phyloP scores from a whole-genome alignment of 2,113 vertebrate genomes.

The Dicaeum eximium region DNA sequence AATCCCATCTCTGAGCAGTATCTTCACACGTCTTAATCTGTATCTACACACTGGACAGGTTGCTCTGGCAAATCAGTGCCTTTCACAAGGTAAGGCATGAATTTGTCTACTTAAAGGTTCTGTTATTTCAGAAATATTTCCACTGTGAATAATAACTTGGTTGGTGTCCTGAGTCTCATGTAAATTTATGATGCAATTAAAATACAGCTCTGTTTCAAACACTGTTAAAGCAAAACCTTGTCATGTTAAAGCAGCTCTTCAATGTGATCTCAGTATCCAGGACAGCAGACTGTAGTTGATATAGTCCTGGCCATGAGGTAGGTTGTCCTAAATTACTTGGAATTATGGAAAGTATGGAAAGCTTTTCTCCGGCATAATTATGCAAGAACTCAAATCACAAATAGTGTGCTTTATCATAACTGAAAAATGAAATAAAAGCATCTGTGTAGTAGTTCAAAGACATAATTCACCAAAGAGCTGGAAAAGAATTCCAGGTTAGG shows the following conservation, averaged over 20 bases:
- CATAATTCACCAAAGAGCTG: neutral
- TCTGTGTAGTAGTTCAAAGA: neutral
- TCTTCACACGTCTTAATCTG: slow-evolving; percentile 91
- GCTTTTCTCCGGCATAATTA: neutral
- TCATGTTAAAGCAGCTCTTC: neutral
- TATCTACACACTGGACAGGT: slow-evolving; percentile 94
- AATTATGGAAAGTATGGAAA: neutral
- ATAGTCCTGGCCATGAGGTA: neutral
- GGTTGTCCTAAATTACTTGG: neutral
- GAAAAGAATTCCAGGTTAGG: neutral
- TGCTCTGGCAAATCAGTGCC: slow-evolving; percentile 95
- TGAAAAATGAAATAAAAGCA: neutral
- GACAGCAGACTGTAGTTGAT: neutral
- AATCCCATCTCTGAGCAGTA: slow-evolving; percentile 89
- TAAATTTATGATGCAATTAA: neutral
- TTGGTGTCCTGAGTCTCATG: neutral
- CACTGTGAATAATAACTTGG: neutral
- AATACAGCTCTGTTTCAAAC: neutral
- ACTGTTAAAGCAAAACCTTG: neutral
- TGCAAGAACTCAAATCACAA: neutral
- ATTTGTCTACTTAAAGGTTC: neutral
- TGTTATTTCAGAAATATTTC: neutral
- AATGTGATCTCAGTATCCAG: neutral
- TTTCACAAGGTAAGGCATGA: slow-evolving; percentile 88
- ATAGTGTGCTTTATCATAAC: neutral